Evolutionary conservation across 2,888 invertebrate species (phyloP).

Genomic region (Hoplodrina blanda): DNA sequence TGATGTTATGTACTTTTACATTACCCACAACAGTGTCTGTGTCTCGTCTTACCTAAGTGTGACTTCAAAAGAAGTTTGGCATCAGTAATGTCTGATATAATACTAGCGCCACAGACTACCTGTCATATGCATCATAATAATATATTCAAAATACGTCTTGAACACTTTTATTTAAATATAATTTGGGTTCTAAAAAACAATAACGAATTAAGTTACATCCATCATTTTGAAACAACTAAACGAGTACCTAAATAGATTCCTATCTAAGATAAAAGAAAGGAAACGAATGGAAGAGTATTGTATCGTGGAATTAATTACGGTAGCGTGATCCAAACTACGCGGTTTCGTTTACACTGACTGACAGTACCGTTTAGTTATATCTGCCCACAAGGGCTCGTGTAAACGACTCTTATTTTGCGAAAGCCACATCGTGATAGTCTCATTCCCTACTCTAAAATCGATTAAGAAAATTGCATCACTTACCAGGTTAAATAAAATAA

Average conservation of each 20-base stretch:
- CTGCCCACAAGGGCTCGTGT: conserved; percentile 16
- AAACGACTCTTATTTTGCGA: conserved; percentile 25
- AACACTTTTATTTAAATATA: background rate
- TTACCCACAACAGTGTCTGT: too few species aligned
- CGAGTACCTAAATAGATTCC: conserved; percentile 22
- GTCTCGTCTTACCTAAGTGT: too few species aligned
- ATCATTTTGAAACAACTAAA: conserved; percentile 20
- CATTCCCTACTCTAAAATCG: conserved; percentile 11
- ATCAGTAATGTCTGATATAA: too few species aligned
- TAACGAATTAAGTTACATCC: conserved; percentile 6
- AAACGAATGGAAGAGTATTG: conserved; percentile 34
- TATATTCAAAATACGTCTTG: too few species aligned
- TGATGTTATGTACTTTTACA: too few species aligned
- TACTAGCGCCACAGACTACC: too few species aligned
- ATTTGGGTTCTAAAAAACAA: background rate
- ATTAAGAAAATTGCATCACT: conserved; percentile 10
- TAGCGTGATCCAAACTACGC: conserved; percentile 43
- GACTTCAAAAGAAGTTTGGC: too few species aligned
- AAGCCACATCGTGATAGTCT: conserved; percentile 12
- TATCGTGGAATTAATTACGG: conserved; percentile 49
- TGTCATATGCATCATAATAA: too few species aligned
- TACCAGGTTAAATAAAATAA: conserved; percentile 19
- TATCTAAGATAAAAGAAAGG: conserved; percentile 38
- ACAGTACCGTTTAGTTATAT: conserved; percentile 36
- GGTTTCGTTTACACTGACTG: conserved; percentile 35